Conservation (phyloP, 2,797 vertebrate species). For the Anguilla megastoma region DNA sequence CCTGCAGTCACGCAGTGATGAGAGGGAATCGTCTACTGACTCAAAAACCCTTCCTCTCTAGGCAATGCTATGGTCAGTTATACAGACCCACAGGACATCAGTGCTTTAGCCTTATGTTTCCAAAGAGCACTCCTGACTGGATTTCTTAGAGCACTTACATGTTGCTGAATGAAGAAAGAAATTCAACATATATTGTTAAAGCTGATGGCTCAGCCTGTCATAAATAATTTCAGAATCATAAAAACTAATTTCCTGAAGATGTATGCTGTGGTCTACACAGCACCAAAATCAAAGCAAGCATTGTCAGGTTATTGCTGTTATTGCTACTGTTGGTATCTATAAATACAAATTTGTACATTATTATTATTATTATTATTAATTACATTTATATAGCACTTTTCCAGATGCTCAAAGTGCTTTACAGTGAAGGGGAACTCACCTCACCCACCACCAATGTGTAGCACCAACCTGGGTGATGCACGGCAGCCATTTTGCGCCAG, state of each 20-base stretch:
- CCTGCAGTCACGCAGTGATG: background rate
- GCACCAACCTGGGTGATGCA: no score
- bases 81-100: background rate
- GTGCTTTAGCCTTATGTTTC: background rate
- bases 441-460: no score
- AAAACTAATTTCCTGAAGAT: slow-evolving; percentile 39
- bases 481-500: no score
- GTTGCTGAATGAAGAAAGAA: background rate
- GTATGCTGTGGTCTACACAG: slow-evolving; percentile 37
- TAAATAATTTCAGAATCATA: background rate
- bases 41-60: background rate
- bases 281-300: slow-evolving; percentile 21
- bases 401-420: no score
- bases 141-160: background rate
- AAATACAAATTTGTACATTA: background rate
- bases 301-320: slow-evolving; percentile 29
- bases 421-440: no score
- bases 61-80: background rate
- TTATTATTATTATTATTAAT: no score
- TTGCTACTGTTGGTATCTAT: background rate
- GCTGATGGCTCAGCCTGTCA: background rate
- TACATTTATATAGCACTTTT: no score
- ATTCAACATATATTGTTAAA: background rate
- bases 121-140: no score
- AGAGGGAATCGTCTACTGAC: background rate